phyloP scores from a whole-genome alignment of 2,797 vertebrate species.

The Geotrypetes seraphini region DNA sequence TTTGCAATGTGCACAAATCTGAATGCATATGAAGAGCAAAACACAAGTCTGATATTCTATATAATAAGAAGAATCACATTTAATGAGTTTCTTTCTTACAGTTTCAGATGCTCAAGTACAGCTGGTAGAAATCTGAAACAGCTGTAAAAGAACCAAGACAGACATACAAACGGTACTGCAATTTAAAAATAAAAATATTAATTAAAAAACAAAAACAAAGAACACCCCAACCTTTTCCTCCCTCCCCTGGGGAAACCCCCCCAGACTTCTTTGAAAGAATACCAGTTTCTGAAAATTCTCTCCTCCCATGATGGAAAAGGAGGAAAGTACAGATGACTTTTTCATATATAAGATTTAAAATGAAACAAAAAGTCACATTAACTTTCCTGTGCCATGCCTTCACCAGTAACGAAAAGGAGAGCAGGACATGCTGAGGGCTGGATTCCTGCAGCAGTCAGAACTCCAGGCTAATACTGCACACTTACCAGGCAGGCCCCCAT shows the following conservation, averaged over 20 bases:
- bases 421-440: constrained; percentile 36
- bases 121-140: constrained; percentile 64
- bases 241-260: constrained; percentile 56
- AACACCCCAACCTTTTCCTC: constrained; percentile 22
- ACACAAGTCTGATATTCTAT: constrained; percentile 51
- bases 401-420: constrained; percentile 25
- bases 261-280: constrained; percentile 56
- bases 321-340: constrained; percentile 41
- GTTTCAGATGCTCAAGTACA: constrained; percentile 62
- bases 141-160: constrained; percentile 59
- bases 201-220: constrained; percentile 54
- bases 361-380: too few species aligned
- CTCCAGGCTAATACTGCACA: constrained; percentile 62
- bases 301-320: constrained; percentile 40
- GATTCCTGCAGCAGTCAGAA: constrained; percentile 44
- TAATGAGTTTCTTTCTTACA: constrained; percentile 63
- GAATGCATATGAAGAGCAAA: too few species aligned
- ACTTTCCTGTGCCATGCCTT: constrained; percentile 29
- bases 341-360: constrained; percentile 29
- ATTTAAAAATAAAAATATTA: constrained; percentile 63
- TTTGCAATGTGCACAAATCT: too few species aligned
- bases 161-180: constrained; percentile 63
- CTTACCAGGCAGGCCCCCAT: constrained; percentile 44
- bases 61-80: constrained; percentile 66
- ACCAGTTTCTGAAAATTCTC: constrained; percentile 52